phyloP scores from a whole-genome alignment of 2,113 vertebrate genomes.

The Pontoporia blainvillei region DNA sequence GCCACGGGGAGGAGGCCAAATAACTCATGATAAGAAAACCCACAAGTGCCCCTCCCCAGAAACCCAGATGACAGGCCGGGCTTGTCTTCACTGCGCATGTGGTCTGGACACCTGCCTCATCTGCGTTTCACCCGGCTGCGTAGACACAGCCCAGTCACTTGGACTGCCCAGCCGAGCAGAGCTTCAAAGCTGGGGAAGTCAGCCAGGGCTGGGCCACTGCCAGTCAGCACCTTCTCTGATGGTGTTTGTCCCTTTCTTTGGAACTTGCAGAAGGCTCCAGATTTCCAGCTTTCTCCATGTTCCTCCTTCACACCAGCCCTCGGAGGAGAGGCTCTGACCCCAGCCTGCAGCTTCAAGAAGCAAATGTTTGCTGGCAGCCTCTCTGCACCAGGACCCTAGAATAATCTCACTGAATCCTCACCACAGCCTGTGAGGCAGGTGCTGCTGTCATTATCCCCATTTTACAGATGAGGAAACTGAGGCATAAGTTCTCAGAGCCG shows the following conservation, averaged over 20 bases:
- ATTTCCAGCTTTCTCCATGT: not conserved
- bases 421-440: not conserved
- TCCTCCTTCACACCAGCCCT: not conserved
- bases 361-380: not conserved
- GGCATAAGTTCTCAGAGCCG: not conserved
- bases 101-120: not conserved
- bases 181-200: not conserved
- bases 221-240: not conserved
- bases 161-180: not conserved
- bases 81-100: not conserved
- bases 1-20: not conserved
- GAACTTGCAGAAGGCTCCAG: not conserved
- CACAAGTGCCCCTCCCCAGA: not conserved
- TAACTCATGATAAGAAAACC: not conserved
- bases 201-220: no score
- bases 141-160: rapidly evolving
- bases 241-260: not conserved
- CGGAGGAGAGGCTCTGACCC: not conserved
- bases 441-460: not conserved
- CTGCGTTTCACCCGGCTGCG: not conserved
- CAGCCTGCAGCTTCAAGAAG: not conserved
- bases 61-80: not conserved
- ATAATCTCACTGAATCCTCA: not conserved
- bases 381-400: not conserved
- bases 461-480: not conserved